Evolutionary conservation across 2,797 vertebrate genomes (phyloP).

Genomic region (Chloroceryle amazona): DNA sequence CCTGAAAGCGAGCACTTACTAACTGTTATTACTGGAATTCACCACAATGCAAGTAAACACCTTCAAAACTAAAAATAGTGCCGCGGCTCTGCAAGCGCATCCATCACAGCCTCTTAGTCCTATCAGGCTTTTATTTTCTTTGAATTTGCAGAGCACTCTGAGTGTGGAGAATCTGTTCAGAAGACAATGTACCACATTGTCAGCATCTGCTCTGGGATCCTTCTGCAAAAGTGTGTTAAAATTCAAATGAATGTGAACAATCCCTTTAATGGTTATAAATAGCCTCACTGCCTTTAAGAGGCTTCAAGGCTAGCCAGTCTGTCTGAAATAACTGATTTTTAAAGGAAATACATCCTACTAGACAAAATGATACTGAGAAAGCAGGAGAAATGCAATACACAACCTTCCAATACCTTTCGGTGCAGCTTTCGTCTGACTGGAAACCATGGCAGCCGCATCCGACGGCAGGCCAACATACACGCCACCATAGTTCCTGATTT

Average conservation of each 20-base stretch:
- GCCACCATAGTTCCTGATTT: slow-evolving; percentile 92
- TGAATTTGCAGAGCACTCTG: slow-evolving; percentile 1
- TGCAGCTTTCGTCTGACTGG: slow-evolving; percentile 87
- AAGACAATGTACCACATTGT: slow-evolving; percentile 18
- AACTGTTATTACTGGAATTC: slow-evolving; percentile 44
- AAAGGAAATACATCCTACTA: background rate
- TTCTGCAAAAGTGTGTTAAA: background rate
- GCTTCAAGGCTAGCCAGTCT: background rate
- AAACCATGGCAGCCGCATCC: slow-evolving; percentile 84
- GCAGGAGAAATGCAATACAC: background rate
- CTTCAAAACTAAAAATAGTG: slow-evolving; percentile 29
- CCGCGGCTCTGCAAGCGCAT: background rate
- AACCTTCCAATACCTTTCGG: slow-evolving; percentile 86
- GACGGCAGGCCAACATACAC: slow-evolving; percentile 94
- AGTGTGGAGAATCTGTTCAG: slow-evolving; percentile 23
- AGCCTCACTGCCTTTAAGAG: background rate
- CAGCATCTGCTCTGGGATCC: background rate
- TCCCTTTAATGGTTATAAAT: background rate
- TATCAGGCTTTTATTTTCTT: slow-evolving; percentile 38
- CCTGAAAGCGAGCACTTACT: slow-evolving; percentile 38
- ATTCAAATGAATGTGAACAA: slow-evolving; percentile 5
- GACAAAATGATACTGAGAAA: background rate
- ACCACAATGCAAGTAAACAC: slow-evolving; percentile 55
- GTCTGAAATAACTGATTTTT: slow-evolving; percentile 17
- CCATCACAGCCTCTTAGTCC: slow-evolving; percentile 24